Conservation (phyloP, 2,113 vertebrate genomes). For the Alaudala cheleensis region DNA sequence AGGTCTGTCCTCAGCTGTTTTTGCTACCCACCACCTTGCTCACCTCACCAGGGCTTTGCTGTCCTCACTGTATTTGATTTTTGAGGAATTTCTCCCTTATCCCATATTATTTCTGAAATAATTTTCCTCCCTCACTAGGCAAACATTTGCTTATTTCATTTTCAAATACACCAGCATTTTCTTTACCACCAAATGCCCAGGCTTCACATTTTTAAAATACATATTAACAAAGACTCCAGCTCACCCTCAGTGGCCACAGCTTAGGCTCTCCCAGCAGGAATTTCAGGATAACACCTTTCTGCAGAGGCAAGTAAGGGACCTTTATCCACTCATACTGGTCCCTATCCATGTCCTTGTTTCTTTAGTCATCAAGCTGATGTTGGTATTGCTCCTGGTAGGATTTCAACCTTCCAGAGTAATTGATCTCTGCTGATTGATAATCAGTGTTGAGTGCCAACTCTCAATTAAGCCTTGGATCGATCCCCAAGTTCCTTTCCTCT, state of each 20-base stretch:
- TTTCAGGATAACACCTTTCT: not conserved
- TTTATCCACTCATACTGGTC: not conserved
- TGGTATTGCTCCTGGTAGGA: not conserved
- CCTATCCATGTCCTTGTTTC: not conserved
- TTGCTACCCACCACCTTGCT: not conserved
- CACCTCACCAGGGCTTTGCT: not conserved
- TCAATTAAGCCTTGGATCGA: not conserved
- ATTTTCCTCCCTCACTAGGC: not conserved
- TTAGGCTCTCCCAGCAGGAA: not conserved
- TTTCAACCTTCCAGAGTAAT: not conserved
- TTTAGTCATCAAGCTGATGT: not conserved
- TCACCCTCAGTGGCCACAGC: not conserved
- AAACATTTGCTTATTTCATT: not conserved
- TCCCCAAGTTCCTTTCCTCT: not conserved
- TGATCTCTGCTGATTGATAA: not conserved
- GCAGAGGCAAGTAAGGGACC: not conserved
- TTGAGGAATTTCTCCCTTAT: not conserved
- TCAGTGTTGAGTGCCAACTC: accelerated
- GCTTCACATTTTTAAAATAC: not conserved
- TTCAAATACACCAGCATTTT: not conserved
- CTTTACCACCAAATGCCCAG: not conserved
- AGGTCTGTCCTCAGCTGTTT: not conserved
- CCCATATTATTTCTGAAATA: not conserved
- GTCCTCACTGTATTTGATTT: not conserved
- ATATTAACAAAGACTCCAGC: not conserved